Evolutionary conservation across 2,888 invertebrate genomes (phyloP).

Genomic region (Drosophila lutescens): DNA sequence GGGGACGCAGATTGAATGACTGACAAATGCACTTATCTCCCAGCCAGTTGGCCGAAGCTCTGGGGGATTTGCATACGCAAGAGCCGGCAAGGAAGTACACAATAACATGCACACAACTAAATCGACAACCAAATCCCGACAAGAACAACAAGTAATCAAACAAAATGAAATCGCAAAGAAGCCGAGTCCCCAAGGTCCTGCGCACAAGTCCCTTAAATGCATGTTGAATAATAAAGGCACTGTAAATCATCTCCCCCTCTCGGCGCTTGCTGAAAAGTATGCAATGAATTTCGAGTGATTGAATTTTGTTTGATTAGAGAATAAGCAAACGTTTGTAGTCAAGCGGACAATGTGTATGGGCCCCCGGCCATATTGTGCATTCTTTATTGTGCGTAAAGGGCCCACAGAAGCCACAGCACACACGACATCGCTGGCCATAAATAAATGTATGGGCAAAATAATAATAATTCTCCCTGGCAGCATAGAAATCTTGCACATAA

Average conservation of each 20-base stretch:
- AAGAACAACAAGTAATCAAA: constrained; percentile 48
- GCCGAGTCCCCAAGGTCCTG: constrained; percentile 25
- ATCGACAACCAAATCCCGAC: constrained; percentile 29
- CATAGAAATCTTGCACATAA: constrained; percentile 69
- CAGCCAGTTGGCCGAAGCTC: constrained; percentile 46
- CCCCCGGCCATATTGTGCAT: constrained; percentile 42
- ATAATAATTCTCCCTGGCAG: constrained; percentile 60
- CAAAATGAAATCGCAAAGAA: constrained; percentile 33
- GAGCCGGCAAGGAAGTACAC: constrained; percentile 28
- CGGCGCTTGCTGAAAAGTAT: constrained; percentile 25
- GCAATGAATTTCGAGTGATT: constrained; percentile 47
- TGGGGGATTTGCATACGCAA: constrained; percentile 61
- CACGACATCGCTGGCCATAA: constrained; percentile 1
- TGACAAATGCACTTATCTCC: constrained; percentile 70
- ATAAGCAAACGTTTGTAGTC: constrained; percentile 24
- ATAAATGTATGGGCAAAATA: constrained; percentile 47
- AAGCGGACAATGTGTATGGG: constrained; percentile 32
- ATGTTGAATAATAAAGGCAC: constrained; percentile 38
- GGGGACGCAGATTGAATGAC: constrained; percentile 62
- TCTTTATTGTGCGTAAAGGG: constrained; percentile 52
- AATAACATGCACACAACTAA: constrained; percentile 13
- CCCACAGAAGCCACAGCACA: neutral
- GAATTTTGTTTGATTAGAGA: constrained; percentile 48
- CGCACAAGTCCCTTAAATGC: constrained; percentile 25
- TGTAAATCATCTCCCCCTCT: constrained; percentile 27